A percentile compares a stretch with the other conserved stretches of the same genome.
These are phyloP conservation scores for Ochotona princeps DNA, from an alignment of 2,113 vertebrate genomes.

Conservation along the genomic window DNA sequence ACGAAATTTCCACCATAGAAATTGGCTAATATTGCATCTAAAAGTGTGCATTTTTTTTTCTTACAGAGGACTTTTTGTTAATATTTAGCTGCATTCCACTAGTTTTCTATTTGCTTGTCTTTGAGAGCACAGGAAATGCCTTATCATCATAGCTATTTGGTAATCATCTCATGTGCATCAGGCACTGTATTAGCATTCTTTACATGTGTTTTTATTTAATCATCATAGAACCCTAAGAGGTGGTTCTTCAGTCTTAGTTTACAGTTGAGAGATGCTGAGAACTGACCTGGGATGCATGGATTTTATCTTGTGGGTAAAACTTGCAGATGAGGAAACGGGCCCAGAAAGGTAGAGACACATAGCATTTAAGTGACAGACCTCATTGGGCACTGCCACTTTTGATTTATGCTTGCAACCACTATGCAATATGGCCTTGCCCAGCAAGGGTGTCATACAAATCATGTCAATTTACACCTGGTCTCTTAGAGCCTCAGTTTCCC, in stretches of 20 bases:
- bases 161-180: background rate
- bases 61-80: background rate
- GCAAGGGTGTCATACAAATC: background rate
- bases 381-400: background rate
- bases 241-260: background rate
- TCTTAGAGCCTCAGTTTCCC: background rate
- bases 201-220: background rate
- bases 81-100: background rate
- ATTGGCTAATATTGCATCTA: background rate
- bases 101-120: background rate
- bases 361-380: background rate
- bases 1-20: background rate
- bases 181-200: background rate
- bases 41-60: background rate
- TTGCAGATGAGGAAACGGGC: background rate
- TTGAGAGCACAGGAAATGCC: background rate
- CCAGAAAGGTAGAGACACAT: background rate
- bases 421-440: background rate
- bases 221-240: background rate
- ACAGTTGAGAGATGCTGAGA: background rate
- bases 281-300: background rate
- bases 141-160: background rate
- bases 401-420: background rate
- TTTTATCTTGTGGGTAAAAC: background rate
- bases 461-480: background rate